A percentile compares a stretch with the other conserved stretches of the same genome.
phyloP scores from a whole-genome alignment of 2,888 invertebrate genomes.

The Druceiella hillmani region DNA sequence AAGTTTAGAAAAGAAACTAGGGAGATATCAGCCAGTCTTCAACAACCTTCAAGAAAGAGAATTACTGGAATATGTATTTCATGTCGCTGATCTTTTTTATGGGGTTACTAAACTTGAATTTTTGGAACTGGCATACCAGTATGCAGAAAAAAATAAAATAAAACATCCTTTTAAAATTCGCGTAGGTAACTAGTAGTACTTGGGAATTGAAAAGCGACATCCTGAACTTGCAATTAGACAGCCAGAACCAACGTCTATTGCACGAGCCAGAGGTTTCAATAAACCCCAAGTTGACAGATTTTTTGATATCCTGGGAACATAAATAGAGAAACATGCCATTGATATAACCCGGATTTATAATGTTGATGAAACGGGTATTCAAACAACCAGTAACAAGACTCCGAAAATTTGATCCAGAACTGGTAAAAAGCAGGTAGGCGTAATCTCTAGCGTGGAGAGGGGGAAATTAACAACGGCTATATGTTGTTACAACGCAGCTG shows the following conservation, averaged over 20 bases:
- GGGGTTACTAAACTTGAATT: neutral
- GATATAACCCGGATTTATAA: constrained; percentile 10
- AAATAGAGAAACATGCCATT: neutral
- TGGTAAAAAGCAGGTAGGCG: constrained; percentile 11
- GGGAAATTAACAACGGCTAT: constrained; percentile 21
- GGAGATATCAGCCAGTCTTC: too few relatives aligned
- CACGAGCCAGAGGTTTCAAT: constrained; percentile 20
- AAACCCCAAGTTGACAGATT: constrained; percentile 12
- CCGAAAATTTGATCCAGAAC: constrained; percentile 6
- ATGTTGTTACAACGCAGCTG: too few relatives aligned
- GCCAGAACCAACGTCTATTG: constrained; percentile 15
- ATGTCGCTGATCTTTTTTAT: neutral
- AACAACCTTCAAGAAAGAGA: neutral
- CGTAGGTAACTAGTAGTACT: neutral
- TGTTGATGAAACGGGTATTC: constrained; percentile 9
- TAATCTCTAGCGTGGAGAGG: constrained; percentile 13
- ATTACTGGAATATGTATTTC: neutral
- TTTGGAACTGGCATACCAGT: neutral
- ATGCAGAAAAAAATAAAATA: neutral
- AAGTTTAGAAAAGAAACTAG: too few relatives aligned
- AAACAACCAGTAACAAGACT: constrained; percentile 1
- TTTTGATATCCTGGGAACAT: constrained; percentile 5
- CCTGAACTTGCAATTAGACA: neutral
- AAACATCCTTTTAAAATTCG: neutral
- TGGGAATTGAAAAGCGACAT: neutral